Conservation (phyloP, 2,888 invertebrate species). For the Lepidonotus clava region DNA sequence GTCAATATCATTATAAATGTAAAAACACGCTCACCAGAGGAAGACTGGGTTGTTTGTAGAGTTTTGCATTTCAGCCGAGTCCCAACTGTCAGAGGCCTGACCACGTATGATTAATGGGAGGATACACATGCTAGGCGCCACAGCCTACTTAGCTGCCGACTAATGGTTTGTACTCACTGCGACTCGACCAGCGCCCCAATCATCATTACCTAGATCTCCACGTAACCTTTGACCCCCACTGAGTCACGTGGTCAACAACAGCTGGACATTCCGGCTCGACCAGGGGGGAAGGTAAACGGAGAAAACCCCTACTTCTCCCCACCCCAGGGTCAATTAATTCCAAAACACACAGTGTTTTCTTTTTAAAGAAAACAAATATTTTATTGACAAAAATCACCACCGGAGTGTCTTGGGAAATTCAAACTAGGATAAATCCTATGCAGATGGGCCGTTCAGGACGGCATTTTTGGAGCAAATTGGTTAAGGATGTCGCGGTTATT, state of each 20-base stretch:
- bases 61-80: slow-evolving; percentile 53
- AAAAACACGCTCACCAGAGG: slow-evolving; percentile 14
- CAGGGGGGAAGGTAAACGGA: not conserved
- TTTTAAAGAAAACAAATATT: no score
- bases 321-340: no score
- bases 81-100: slow-evolving; percentile 42
- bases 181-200: slow-evolving; percentile 25
- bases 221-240: slow-evolving; percentile 30
- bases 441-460: not conserved
- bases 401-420: no score
- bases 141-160: slow-evolving; percentile 43
- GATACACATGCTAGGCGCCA: slow-evolving; percentile 55
- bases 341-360: no score
- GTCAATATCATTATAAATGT: slow-evolving; percentile 51
- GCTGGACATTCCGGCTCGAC: not conserved
- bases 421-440: no score
- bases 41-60: slow-evolving; percentile 42
- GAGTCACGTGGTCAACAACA: not conserved
- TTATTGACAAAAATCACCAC: no score
- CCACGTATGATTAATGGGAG: slow-evolving; percentile 52
- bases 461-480: not conserved
- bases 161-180: slow-evolving; percentile 55
- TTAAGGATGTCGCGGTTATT: not conserved
- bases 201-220: slow-evolving; percentile 51
- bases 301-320: no score